phyloP scores from a whole-genome alignment of 2,797 vertebrate genomes.

The Scolopax bukidnonensis region DNA sequence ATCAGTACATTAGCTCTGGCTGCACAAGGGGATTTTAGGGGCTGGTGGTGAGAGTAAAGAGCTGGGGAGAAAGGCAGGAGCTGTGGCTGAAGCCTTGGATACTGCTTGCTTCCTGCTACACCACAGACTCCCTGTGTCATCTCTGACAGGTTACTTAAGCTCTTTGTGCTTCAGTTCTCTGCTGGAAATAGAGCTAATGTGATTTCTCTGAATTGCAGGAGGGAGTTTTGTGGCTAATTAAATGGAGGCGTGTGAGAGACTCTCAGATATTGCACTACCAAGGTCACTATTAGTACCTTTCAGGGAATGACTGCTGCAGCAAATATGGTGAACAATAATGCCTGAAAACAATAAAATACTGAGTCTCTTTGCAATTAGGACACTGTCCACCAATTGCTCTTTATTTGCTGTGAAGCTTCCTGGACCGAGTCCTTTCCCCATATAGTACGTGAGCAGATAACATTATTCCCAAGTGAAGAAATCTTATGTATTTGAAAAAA shows the following conservation, averaged over 20 bases:
- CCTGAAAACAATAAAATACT: not conserved
- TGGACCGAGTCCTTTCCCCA: not conserved
- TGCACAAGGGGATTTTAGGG: not conserved
- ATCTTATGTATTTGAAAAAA: not conserved
- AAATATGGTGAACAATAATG: not conserved
- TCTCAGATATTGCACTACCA: not conserved
- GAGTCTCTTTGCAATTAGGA: not conserved
- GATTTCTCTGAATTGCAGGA: constrained; percentile 12
- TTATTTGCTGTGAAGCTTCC: not conserved
- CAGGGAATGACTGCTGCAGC: not conserved
- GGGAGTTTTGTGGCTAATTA: constrained; percentile 9
- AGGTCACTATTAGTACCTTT: not conserved
- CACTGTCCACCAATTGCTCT: not conserved
- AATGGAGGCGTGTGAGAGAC: not conserved
- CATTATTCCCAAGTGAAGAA: not conserved
- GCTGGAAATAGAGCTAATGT: not conserved
- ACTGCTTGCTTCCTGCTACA: not conserved
- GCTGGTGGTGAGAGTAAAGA: not conserved
- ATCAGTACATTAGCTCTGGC: not conserved
- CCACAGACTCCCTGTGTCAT: not conserved
- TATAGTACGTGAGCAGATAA: not conserved
- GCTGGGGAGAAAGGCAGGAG: not conserved
- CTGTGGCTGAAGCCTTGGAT: not conserved
- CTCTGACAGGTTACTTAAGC: not conserved
- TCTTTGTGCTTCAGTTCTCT: not conserved